Conservation (phyloP, 1,140 invertebrate species). For the Trichomalopsis sarcophagae region DNA sequence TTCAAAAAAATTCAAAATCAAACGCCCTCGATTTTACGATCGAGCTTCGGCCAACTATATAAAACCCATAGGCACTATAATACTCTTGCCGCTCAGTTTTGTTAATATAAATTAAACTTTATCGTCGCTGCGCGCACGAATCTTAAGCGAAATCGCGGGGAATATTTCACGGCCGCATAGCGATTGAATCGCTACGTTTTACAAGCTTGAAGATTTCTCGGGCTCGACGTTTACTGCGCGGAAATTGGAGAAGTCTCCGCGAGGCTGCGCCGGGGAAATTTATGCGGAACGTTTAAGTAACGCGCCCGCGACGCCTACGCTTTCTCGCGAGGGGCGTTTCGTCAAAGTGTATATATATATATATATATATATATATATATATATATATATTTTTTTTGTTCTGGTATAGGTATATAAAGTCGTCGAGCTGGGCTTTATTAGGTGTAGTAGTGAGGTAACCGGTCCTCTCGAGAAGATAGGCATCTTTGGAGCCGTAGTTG, state of each 20-base stretch:
- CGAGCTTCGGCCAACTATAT: no score
- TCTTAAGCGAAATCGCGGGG: constrained; percentile 27
- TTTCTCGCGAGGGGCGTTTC: constrained; percentile 30
- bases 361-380: no score
- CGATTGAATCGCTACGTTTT: constrained; percentile 54
- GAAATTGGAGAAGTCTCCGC: constrained; percentile 66
- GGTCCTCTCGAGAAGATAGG: constrained; percentile 18
- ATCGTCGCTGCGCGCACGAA: constrained; percentile 24
- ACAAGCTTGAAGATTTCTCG: constrained; percentile 61
- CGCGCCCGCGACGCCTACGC: constrained; percentile 66
- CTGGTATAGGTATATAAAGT: no score
- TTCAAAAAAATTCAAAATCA: not conserved
- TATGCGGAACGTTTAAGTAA: constrained; percentile 68
- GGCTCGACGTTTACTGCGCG: constrained; percentile 64
- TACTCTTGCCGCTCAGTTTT: not conserved
- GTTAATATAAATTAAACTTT: constrained; percentile 55
- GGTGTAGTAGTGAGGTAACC: constrained; percentile 14
- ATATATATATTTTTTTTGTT: not conserved
- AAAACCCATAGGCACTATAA: no score
- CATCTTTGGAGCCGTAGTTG: constrained; percentile 13
- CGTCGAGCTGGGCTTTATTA: not conserved
- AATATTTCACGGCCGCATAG: constrained; percentile 38
- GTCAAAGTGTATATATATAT: constrained; percentile 46
- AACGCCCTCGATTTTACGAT: not conserved
- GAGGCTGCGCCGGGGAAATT: constrained; percentile 59